phyloP scores from a whole-genome alignment of 23 tunicate species.

The Pegea sp. region DNA sequence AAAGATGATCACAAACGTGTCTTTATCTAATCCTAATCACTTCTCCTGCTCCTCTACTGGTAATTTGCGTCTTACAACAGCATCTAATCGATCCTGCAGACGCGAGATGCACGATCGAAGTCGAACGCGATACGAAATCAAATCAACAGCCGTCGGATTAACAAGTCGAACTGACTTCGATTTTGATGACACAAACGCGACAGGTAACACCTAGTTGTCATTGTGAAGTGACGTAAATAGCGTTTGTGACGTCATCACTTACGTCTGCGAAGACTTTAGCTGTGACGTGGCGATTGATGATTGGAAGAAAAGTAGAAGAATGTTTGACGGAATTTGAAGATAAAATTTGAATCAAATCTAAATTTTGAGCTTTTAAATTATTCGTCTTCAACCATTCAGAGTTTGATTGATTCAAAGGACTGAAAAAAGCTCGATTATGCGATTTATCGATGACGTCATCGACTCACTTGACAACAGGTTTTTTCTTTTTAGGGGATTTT shows the following conservation, averaged over 20 bases:
- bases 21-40: conserved; percentile 8
- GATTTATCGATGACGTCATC: too few relatives aligned
- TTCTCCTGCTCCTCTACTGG: conserved; percentile 31
- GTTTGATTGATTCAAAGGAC: conserved; percentile 39
- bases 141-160: conserved; percentile 75
- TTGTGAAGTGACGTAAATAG: neutral
- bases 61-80: conserved; percentile 37
- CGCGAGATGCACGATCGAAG: conserved; percentile 13
- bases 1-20: neutral
- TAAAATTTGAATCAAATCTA: conserved; percentile 65
- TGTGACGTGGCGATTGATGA: conserved; percentile 43
- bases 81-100: conserved; percentile 30
- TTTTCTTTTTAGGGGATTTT: neutral
- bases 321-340: conserved; percentile 48
- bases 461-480: too few relatives aligned
- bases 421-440: conserved; percentile 2
- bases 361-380: conserved; percentile 32
- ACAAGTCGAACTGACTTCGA: conserved; percentile 31
- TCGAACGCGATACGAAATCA: conserved; percentile 29
- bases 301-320: conserved; percentile 49
- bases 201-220: conserved; percentile 40
- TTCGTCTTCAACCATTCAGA: conserved; percentile 50
- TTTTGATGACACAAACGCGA: conserved; percentile 81
- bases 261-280: conserved; percentile 90
- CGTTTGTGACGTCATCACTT: neutral